Conservation (phyloP, 2,888 invertebrate genomes). For the Leptinotarsa juncta region DNA sequence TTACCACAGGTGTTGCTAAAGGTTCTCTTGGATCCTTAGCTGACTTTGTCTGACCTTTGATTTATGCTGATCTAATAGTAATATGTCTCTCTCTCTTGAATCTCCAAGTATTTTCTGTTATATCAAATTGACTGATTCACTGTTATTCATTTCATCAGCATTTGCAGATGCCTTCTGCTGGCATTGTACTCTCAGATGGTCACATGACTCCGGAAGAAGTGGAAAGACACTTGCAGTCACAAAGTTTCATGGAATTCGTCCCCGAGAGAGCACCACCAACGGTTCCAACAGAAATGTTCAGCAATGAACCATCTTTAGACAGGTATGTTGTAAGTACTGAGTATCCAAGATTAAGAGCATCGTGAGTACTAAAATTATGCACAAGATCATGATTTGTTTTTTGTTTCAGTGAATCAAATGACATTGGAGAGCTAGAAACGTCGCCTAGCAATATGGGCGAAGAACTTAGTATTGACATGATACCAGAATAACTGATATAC, state of each 20-base stretch:
- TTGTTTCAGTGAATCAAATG: slow-evolving; percentile 83
- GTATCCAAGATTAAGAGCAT: not conserved
- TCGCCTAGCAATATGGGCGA: slow-evolving; percentile 85
- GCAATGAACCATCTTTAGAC: slow-evolving; percentile 90
- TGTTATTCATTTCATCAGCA: slow-evolving; percentile 46
- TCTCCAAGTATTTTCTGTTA: not conserved
- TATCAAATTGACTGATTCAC: not conserved
- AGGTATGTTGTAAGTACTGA: slow-evolving; percentile 68
- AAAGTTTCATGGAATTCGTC: slow-evolving; percentile 81
- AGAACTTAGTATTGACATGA: slow-evolving; percentile 79
- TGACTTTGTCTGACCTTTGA: no score
- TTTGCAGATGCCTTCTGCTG: slow-evolving; percentile 67
- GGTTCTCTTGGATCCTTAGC: no score
- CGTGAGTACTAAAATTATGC: not conserved
- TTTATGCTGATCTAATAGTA: no score
- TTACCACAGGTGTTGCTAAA: no score
- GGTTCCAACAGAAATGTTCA: slow-evolving; percentile 94
- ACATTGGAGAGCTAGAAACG: slow-evolving; percentile 80
- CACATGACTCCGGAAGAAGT: slow-evolving; percentile 94
- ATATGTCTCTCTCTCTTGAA: no score
- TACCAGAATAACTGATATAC: slow-evolving; percentile 64
- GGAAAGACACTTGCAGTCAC: slow-evolving; percentile 89
- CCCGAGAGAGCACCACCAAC: slow-evolving; percentile 90
- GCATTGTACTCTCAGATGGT: slow-evolving; percentile 76
- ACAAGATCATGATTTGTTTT: slow-evolving; percentile 27